These are phyloP conservation scores for Plutella xylostella DNA, from an alignment of 2,888 invertebrate species.

Conservation along the genomic window DNA sequence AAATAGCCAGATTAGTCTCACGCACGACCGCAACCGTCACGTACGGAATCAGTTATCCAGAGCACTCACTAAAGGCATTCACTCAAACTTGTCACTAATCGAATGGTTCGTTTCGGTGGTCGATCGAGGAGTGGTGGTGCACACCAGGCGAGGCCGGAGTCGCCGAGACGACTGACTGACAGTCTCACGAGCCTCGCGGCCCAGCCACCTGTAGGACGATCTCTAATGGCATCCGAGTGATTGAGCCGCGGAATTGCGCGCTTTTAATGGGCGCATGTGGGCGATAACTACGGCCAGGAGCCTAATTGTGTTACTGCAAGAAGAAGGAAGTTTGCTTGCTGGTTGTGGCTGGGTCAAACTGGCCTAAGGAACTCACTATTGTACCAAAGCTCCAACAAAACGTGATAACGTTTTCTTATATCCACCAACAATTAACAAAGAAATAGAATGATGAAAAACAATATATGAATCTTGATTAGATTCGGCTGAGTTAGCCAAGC, in stretches of 20 bases:
- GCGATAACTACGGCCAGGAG: conserved; percentile 37
- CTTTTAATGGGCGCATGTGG: conserved; percentile 49
- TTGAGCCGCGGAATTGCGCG: conserved; percentile 44
- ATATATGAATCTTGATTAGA: no score
- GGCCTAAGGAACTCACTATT: no score
- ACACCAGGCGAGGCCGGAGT: conserved; percentile 41
- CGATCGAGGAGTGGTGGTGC: conserved; percentile 25
- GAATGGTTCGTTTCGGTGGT: conserved; percentile 17
- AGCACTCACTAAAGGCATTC: conserved; percentile 18
- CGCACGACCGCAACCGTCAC: conserved; percentile 20
- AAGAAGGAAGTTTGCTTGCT: no score
- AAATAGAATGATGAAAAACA: no score
- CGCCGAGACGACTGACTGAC: conserved; percentile 47
- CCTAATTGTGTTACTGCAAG: no score
- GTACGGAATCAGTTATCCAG: conserved; percentile 27
- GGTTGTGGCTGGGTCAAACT: no score
- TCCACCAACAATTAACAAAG: no score
- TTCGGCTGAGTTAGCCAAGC: no score
- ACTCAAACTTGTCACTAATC: conserved; percentile 16
- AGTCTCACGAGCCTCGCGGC: conserved; percentile 22
- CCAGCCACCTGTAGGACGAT: conserved; percentile 37
- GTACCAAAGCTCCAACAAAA: no score
- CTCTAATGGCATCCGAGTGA: conserved; percentile 53
- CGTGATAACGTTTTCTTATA: no score
- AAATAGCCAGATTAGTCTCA: conserved; percentile 45